phyloP scores from a whole-genome alignment of 2,113 vertebrate species.

The Ginglymostoma cirratum region DNA sequence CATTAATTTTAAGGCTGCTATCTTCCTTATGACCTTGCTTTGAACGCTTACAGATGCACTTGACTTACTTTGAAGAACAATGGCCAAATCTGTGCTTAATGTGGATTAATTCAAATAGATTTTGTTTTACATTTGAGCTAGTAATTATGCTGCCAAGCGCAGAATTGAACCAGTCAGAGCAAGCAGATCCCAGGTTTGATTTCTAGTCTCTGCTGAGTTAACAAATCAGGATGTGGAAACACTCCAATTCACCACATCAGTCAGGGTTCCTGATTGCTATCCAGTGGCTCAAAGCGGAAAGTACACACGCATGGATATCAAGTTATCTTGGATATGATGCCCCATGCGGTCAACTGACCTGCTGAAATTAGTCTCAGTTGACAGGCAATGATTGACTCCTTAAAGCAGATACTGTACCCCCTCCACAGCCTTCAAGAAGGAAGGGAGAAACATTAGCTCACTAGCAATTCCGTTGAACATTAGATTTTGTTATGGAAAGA shows the following conservation, averaged over 20 bases:
- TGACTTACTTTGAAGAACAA: background rate
- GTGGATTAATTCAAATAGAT: conserved; percentile 8
- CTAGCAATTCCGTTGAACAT: background rate
- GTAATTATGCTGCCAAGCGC: background rate
- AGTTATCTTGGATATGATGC: background rate
- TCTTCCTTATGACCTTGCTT: background rate
- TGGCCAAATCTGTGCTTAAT: background rate
- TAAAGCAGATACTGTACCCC: background rate
- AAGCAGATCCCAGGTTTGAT: background rate
- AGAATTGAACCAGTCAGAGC: background rate
- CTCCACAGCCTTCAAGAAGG: background rate
- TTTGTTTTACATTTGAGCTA: background rate
- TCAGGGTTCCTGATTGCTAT: conserved; percentile 1
- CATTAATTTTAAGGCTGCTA: background rate
- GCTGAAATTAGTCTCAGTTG: background rate
- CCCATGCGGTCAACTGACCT: background rate
- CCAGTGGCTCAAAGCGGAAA: background rate
- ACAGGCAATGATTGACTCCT: background rate
- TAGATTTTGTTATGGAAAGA: background rate
- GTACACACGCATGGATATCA: background rate
- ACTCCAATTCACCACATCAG: background rate
- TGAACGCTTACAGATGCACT: background rate
- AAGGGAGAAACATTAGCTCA: background rate
- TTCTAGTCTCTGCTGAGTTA: conserved; percentile 7
- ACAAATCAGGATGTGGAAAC: background rate